Evolutionary conservation across 1,140 invertebrate genomes (phyloP), one percentile per base, ranked within the genome.

Genomic region (Nylanderia fulva): DNA sequence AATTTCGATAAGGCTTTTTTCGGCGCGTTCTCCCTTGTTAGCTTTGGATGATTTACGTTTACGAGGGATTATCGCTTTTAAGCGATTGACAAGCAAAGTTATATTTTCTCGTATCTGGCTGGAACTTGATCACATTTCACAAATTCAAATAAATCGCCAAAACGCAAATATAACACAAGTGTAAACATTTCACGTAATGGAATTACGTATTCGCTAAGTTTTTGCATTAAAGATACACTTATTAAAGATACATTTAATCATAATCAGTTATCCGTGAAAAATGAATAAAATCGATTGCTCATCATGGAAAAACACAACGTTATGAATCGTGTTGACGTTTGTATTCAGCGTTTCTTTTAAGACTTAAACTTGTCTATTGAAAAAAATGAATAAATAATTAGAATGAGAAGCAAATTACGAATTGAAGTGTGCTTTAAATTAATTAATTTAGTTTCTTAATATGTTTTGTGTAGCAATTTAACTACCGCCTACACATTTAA

Each of bases 61-160:
- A 3, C 11, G n/a, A 18, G 4, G 9, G 27, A 60, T 75, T 60
- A 52, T 42, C 54, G 15, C 24, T 39, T 48, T 75, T 56, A 74
- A 60, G 15, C n/a, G 13, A 7, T 75, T 5, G 11, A 9, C 18
- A 66, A 77, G 29, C 27, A 77, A 36, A 66, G 13, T 27, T 24
- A 15, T 11, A 6, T 5, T 15, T 77, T 33, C 13, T 27, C 0
- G 9, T 75, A 60, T 61, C 18, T 29, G 9, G 15, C n/a, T 9
- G 9, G 6, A 77, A 66, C 39, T 77, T 33, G n/a, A 77, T 24
- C 18, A 3, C 8, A 6, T 11, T 27, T 29, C 24, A 21, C 4
- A n/a, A 77, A 66, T 77, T 77, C n/a, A 77, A 15, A 52, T 66
- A 48, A 77, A 11, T 77, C 39, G 18, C 21, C n/a, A 11, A 52